These are phyloP conservation scores for Ophion costatus DNA, from an alignment of 2,888 invertebrate species.

Conservation along the genomic window DNA sequence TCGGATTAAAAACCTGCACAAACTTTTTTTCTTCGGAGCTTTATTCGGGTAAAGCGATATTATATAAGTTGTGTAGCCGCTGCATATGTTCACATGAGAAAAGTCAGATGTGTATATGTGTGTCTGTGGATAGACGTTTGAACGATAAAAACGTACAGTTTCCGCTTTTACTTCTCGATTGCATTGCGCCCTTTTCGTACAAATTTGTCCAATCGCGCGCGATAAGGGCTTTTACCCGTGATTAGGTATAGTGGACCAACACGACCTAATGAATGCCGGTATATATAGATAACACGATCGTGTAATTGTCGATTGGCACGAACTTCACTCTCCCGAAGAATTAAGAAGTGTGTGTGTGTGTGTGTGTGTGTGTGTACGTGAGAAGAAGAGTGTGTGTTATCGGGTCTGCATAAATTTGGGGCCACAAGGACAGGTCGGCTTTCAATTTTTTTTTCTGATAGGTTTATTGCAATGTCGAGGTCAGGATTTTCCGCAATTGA, in stretches of 20 bases:
- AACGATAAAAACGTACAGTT: background rate
- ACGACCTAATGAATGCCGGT: background rate
- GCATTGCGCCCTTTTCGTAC: background rate
- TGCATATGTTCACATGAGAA: no score
- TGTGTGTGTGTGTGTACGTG: background rate
- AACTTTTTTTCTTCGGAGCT: no score
- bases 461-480: no score
- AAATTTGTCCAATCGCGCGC: constrained; percentile 4
- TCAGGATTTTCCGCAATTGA: no score
- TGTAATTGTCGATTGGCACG: constrained; percentile 51
- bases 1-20: no score
- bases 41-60: no score
- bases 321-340: constrained; percentile 27
- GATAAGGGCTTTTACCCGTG: constrained; percentile 22
- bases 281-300: constrained; percentile 19
- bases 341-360: constrained; percentile 18
- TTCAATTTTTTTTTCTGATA: no score
- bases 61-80: no score
- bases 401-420: no score
- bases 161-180: constrained; percentile 5
- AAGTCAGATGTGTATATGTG: no score
- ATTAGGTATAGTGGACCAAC: constrained; percentile 18
- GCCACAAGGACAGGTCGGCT: no score
- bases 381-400: no score
- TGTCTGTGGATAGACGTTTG: background rate